Evolutionary conservation across 1,140 invertebrate genomes (phyloP).

Genomic region (Patella vulgata): DNA sequence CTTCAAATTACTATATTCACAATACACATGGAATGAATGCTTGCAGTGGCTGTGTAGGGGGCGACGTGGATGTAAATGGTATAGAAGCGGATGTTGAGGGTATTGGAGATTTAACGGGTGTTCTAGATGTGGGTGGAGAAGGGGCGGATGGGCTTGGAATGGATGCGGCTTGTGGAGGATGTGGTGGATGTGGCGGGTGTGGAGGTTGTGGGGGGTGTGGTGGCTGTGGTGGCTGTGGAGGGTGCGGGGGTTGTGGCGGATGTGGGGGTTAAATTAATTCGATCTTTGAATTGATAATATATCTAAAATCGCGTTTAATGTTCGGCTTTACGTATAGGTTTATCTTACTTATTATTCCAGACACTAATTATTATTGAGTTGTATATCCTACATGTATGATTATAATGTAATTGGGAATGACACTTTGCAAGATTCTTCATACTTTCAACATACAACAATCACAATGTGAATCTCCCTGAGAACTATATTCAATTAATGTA

Average conservation of each 20-base stretch:
- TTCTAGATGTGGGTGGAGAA: not conserved
- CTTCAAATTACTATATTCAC: slow-evolving; percentile 3
- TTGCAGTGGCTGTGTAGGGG: not conserved
- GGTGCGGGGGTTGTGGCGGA: slow-evolving; percentile 22
- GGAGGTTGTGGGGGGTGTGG: slow-evolving; percentile 18
- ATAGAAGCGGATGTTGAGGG: too few species aligned
- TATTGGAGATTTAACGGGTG: not conserved
- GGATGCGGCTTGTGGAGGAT: slow-evolving; percentile 21
- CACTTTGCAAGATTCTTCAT: too few species aligned
- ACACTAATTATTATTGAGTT: too few species aligned
- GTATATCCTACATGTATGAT: too few species aligned
- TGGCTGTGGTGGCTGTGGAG: slow-evolving; percentile 29
- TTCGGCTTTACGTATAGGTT: too few species aligned
- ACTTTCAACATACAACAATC: too few species aligned
- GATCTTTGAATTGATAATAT: too few species aligned
- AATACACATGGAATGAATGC: not conserved
- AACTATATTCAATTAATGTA: too few species aligned
- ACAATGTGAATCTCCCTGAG: too few species aligned
- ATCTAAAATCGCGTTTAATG: too few species aligned
- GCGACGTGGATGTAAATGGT: not conserved
- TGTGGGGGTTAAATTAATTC: slow-evolving; percentile 9
- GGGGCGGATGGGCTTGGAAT: not conserved
- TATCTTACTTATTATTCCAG: too few species aligned
- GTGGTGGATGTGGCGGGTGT: slow-evolving; percentile 18
- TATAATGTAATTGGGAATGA: too few species aligned